Percentiles rank a stretch among this genome's conserved stretches.
phyloP scores from a whole-genome alignment of 2,113 vertebrate species.

The Psophia crepitans region DNA sequence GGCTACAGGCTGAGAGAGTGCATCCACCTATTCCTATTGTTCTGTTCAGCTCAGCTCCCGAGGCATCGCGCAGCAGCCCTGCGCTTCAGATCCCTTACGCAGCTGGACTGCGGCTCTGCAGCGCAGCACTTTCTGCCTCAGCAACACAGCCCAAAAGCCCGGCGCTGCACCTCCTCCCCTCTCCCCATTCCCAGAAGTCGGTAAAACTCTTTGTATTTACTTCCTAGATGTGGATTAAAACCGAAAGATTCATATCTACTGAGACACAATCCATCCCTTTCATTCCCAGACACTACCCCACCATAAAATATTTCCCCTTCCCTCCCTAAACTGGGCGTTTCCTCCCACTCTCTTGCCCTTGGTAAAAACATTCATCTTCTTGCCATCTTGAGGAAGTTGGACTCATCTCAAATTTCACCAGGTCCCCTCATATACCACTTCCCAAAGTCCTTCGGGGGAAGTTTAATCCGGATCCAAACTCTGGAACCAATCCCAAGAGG shows the following conservation, averaged over 20 bases:
- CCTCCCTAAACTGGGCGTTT: slow-evolving; percentile 49
- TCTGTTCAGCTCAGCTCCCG: neutral
- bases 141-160: neutral
- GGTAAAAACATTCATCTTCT: slow-evolving; percentile 62
- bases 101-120: neutral
- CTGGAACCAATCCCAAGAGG: slow-evolving; percentile 33
- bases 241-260: slow-evolving; percentile 42
- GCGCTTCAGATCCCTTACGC: neutral
- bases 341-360: slow-evolving; percentile 55
- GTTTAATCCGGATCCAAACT: slow-evolving; percentile 53
- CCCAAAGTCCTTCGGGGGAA: slow-evolving; percentile 53
- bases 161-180: neutral
- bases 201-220: slow-evolving; percentile 42
- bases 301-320: slow-evolving; percentile 59
- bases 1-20: neutral
- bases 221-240: slow-evolving; percentile 66
- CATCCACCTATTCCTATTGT: neutral
- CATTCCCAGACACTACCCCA: slow-evolving; percentile 64
- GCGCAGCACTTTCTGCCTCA: neutral
- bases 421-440: slow-evolving; percentile 28
- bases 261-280: slow-evolving; percentile 61
- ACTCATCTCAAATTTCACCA: slow-evolving; percentile 52
- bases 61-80: neutral
- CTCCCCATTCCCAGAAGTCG: neutral
- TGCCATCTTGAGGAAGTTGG: slow-evolving; percentile 61